These are phyloP conservation scores for Microtus ochrogaster DNA, from an alignment of 2,113 vertebrate species.

Conservation along the genomic window DNA sequence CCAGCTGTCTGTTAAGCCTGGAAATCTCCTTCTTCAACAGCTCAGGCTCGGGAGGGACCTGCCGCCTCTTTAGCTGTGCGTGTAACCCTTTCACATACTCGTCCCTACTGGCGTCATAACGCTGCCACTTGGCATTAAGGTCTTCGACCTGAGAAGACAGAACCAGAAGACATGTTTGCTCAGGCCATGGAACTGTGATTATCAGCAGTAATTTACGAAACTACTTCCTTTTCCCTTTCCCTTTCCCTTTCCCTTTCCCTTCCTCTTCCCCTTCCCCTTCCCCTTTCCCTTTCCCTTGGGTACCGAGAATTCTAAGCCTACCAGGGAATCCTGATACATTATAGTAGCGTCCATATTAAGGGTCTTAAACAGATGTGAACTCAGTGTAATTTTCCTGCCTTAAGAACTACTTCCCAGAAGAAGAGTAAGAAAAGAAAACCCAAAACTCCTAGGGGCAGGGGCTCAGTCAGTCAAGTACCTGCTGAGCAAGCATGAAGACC, in stretches of 20 bases:
- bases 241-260: too few relatives aligned
- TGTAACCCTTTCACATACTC: constrained; percentile 92
- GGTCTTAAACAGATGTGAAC: neutral
- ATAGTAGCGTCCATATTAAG: neutral
- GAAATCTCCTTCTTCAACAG: constrained; percentile 92
- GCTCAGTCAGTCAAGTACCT: neutral
- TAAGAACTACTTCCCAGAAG: neutral
- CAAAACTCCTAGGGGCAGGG: neutral
- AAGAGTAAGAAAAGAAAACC: neutral
- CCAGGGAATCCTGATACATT: neutral
- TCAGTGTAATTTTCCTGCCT: neutral
- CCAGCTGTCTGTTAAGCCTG: constrained; percentile 91
- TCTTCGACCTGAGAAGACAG: constrained; percentile 90
- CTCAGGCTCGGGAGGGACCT: constrained; percentile 69
- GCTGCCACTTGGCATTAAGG: constrained; percentile 96
- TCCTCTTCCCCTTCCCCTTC: too few relatives aligned
- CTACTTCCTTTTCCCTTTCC: neutral
- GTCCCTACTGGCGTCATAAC: constrained; percentile 93
- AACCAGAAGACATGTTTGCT: neutral
- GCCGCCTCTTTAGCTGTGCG: constrained; percentile 88
- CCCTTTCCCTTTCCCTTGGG: too few relatives aligned
- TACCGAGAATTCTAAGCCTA: neutral
- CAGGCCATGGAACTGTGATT: neutral
- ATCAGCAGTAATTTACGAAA: neutral
- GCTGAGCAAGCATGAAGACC: neutral